Conservation (phyloP, 2,888 invertebrate species). For the Cantharis lateralis region DNA sequence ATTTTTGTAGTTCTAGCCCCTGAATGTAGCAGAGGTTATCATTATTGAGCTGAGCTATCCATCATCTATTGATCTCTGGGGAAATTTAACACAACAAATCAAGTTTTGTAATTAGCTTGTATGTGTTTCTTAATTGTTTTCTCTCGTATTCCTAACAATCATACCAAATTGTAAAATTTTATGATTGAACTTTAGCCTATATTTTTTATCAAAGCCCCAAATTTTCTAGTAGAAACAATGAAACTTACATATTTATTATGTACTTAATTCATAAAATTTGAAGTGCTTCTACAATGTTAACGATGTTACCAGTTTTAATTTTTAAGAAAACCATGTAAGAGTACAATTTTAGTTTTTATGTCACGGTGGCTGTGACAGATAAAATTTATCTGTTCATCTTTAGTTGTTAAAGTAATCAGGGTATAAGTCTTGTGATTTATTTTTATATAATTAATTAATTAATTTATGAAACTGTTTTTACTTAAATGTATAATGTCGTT, state of each 20-base stretch:
- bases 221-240: neutral
- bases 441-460: conserved; percentile 12
- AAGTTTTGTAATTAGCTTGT: neutral
- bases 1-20: neutral
- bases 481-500: conserved; percentile 7
- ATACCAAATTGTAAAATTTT: neutral
- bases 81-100: neutral
- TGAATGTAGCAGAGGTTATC: neutral
- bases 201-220: neutral
- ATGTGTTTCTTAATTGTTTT: too few species aligned
- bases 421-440: conserved; percentile 17
- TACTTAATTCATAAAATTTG: neutral
- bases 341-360: neutral
- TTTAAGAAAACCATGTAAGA: neutral
- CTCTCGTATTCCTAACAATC: too few species aligned
- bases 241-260: neutral
- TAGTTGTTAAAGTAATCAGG: conserved; percentile 7
- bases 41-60: neutral
- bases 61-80: neutral
- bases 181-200: neutral
- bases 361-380: neutral
- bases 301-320: neutral
- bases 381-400: neutral
- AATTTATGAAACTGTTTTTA: conserved; percentile 9
- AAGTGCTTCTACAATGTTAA: neutral